These are phyloP conservation scores for Thermophis baileyi DNA, from an alignment of 2,113 vertebrate species.

Conservation along the genomic window DNA sequence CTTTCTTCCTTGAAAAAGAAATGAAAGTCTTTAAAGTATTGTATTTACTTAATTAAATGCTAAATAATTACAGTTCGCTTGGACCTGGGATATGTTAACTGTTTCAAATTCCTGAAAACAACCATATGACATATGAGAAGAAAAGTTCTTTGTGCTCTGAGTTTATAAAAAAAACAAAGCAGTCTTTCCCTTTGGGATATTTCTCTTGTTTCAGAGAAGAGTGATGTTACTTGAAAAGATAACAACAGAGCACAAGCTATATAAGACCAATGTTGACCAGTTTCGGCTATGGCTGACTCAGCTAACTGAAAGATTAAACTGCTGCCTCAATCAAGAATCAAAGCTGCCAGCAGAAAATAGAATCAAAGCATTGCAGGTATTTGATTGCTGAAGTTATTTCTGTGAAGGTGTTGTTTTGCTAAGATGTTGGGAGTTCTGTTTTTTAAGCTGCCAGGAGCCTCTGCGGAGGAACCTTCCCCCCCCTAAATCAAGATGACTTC, in stretches of 20 bases:
- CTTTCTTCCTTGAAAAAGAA: background rate
- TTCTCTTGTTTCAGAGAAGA: slow-evolving; percentile 73
- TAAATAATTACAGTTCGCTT: background rate
- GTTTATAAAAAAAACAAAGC: background rate
- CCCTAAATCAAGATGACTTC: background rate
- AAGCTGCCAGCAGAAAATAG: slow-evolving; percentile 56
- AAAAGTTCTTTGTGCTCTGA: slow-evolving; percentile 27
- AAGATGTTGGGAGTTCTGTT: background rate
- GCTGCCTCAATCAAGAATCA: slow-evolving; percentile 59
- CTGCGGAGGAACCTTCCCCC: background rate
- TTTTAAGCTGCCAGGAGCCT: background rate
- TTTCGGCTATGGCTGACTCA: slow-evolving; percentile 83
- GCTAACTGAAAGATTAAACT: slow-evolving; percentile 75
- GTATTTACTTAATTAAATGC: background rate
- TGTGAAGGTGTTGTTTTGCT: background rate
- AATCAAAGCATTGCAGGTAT: slow-evolving; percentile 79
- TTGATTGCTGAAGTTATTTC: background rate
- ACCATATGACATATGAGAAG: fast-evolving
- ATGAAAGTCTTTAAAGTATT: slow-evolving; percentile 2
- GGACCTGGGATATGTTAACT: background rate
- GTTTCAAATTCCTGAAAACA: slow-evolving; percentile 22
- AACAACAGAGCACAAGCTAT: slow-evolving; percentile 78
- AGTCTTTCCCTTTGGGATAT: slow-evolving; percentile 31
- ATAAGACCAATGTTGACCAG: slow-evolving; percentile 63
- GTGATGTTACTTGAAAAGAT: slow-evolving; percentile 78